Percentiles rank a stretch among this genome's conserved stretches.
Evolutionary conservation across 2,113 vertebrate species (phyloP).

Genomic region (Philantomba maxwellii): DNA sequence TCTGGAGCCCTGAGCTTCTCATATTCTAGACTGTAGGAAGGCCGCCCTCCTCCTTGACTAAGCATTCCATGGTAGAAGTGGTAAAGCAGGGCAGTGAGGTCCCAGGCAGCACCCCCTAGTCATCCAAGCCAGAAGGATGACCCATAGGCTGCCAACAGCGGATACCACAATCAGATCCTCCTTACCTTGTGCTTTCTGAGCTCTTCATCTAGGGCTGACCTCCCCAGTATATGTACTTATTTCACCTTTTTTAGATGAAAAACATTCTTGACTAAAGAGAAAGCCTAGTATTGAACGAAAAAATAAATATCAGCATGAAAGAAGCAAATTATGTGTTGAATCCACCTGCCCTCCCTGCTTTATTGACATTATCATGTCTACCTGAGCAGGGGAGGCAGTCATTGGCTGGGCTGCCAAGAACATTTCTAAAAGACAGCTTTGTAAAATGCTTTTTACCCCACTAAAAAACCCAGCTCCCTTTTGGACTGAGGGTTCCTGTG

Average conservation of each 20-base stretch:
- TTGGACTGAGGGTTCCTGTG: background rate
- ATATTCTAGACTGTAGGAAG: background rate
- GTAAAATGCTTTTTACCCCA: background rate
- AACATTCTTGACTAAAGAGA: background rate
- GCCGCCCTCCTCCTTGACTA: background rate
- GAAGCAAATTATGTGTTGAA: background rate
- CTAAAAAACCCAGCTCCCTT: background rate
- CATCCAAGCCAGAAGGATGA: too few relatives aligned
- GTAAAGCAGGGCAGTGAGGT: background rate
- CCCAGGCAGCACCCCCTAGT: background rate
- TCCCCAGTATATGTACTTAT: background rate
- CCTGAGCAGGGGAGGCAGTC: background rate
- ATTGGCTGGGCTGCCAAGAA: background rate
- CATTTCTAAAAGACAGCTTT: background rate
- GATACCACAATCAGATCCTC: background rate
- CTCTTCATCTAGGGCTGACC: background rate
- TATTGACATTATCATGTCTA: background rate
- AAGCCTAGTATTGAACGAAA: background rate
- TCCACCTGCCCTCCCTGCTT: background rate
- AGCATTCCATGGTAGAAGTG: background rate
- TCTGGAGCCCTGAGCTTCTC: background rate
- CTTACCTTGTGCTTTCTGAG: background rate
- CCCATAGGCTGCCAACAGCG: background rate
- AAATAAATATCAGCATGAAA: background rate
- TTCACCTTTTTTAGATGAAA: background rate